These are phyloP conservation scores for Rhopalosiphum nymphaeae DNA, from an alignment of 2,888 invertebrate species.

Conservation along the genomic window DNA sequence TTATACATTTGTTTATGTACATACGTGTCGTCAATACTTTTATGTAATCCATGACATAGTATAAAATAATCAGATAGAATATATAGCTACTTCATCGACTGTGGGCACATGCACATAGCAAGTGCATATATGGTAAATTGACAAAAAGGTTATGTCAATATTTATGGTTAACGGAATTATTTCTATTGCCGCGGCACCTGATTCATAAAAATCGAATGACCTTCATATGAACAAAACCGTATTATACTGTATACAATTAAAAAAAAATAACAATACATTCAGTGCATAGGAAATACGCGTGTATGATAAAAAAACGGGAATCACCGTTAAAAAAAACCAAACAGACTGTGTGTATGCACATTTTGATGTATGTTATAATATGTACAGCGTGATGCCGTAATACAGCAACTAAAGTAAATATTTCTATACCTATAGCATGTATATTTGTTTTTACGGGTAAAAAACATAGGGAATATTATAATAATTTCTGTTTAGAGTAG, in stretches of 20 bases:
- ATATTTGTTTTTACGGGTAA: background rate
- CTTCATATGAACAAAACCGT: background rate
- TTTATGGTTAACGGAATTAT: slow-evolving; percentile 35
- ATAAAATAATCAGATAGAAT: background rate
- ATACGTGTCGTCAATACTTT: background rate
- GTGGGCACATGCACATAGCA: background rate
- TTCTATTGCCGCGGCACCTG: background rate
- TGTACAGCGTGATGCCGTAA: background rate
- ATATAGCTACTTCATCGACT: background rate
- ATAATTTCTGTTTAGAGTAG: background rate
- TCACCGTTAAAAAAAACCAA: background rate
- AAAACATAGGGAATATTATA: background rate
- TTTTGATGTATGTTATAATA: background rate
- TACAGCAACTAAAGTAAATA: background rate
- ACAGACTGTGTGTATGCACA: background rate
- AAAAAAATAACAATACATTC: slow-evolving; percentile 9
- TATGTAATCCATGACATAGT: background rate
- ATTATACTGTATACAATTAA: background rate
- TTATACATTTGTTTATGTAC: background rate
- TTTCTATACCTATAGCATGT: background rate
- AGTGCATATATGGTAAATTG: background rate
- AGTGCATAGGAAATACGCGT: background rate
- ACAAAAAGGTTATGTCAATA: slow-evolving; percentile 24
- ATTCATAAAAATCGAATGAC: background rate
- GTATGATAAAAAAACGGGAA: background rate